Conservation (phyloP, 2,113 vertebrate genomes). For the Cyanoramphus novaezelandiae region DNA sequence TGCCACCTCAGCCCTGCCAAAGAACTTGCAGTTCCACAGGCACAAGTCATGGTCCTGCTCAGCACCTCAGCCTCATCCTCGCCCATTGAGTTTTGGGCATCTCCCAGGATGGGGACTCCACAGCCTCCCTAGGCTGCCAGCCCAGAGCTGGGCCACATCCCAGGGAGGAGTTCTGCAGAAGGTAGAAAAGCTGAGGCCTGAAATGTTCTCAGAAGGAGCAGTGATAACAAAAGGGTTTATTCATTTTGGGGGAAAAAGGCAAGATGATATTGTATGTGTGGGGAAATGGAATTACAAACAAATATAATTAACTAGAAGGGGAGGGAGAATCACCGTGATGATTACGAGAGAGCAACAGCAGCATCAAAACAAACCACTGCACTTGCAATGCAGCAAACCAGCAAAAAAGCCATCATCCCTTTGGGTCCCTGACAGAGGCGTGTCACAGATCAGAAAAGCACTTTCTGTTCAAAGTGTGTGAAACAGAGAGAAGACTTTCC, state of each 20-base stretch:
- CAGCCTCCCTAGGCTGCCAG: rapidly evolving
- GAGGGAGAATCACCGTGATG: not conserved
- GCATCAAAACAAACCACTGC: not conserved
- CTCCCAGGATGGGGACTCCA: not conserved
- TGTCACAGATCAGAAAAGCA: not conserved
- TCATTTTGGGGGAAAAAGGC: not conserved
- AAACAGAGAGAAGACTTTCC: not conserved
- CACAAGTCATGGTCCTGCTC: not conserved
- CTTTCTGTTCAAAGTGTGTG: not conserved
- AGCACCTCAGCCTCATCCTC: not conserved
- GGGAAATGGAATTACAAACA: not conserved
- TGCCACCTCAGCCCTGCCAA: not conserved
- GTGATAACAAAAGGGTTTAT: not conserved
- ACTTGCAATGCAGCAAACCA: not conserved
- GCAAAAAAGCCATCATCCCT: not conserved
- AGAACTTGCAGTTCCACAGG: not conserved
- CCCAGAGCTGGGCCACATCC: not conserved
- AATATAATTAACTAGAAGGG: not conserved
- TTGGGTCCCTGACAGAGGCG: not conserved
- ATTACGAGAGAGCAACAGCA: not conserved
- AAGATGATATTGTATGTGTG: not conserved
- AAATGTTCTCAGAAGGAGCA: not conserved
- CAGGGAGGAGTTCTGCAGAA: not conserved
- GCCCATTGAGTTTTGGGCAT: rapidly evolving
- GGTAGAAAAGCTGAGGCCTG: not conserved